Conservation (phyloP, 2,113 vertebrate genomes). For the Colaptes auratus region DNA sequence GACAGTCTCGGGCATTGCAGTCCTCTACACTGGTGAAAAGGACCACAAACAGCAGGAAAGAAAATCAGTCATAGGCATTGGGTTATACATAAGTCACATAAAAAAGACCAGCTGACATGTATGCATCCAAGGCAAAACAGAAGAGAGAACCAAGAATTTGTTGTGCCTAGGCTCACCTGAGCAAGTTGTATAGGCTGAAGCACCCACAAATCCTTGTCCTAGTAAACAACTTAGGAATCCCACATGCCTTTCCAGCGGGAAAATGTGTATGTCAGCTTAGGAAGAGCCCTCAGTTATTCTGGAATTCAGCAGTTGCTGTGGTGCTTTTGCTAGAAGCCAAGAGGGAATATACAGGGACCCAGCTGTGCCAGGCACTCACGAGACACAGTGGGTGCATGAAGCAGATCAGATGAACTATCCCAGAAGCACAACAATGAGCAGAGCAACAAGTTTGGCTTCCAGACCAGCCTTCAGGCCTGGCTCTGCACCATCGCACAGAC, state of each 20-base stretch:
- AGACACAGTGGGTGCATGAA: fast-evolving
- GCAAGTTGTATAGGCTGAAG: neutral
- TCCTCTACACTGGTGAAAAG: neutral
- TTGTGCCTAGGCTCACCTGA: neutral
- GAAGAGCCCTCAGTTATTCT: neutral
- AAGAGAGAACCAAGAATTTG: neutral
- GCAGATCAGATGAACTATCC: fast-evolving
- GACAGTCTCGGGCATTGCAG: neutral
- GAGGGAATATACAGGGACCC: fast-evolving
- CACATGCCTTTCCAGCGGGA: neutral
- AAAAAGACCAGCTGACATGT: neutral
- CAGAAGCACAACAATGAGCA: neutral
- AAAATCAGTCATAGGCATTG: fast-evolving
- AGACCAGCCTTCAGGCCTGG: neutral
- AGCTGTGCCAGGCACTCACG: too few species aligned
- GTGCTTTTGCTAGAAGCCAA: neutral
- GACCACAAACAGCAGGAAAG: neutral
- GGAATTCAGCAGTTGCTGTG: neutral
- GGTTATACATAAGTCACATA: neutral
- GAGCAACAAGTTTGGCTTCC: neutral
- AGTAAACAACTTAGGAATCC: neutral
- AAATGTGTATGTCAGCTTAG: neutral
- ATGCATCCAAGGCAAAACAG: neutral
- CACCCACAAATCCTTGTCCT: neutral
- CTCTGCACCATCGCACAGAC: neutral